phyloP scores from a whole-genome alignment of 2,888 invertebrate species.

The Bedellia somnulentella region DNA sequence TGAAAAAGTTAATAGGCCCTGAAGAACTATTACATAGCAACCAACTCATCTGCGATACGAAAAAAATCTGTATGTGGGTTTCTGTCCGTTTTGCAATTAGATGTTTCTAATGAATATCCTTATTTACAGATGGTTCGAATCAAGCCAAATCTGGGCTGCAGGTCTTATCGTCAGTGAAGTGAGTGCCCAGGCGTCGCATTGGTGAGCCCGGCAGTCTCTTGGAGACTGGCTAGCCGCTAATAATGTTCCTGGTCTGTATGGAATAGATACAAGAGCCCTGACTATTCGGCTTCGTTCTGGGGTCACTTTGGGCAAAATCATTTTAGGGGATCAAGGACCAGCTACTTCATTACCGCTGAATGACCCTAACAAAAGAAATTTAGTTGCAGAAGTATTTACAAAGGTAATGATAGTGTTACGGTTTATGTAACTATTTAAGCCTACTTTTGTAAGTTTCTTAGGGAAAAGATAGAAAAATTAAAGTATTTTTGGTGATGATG shows the following conservation, averaged over 20 bases:
- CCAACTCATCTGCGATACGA: no score
- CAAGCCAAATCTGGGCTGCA: conserved; percentile 85
- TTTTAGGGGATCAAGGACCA: conserved; percentile 56
- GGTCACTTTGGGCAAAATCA: conserved; percentile 73
- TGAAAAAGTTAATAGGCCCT: no score
- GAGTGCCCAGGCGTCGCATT: conserved; percentile 86
- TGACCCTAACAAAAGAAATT: conserved; percentile 86
- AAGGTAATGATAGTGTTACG: no score
- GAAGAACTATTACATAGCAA: no score
- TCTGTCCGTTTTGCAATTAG: no score
- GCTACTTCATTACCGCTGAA: conserved; percentile 29
- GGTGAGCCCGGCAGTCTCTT: conserved; percentile 79
- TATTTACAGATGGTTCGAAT: conserved; percentile 87
- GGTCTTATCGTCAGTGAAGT: conserved; percentile 91
- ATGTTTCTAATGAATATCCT: no score
- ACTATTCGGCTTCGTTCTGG: conserved; percentile 92
- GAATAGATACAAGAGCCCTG: conserved; percentile 90
- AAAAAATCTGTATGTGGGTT: no score
- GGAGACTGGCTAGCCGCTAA: conserved; percentile 82
- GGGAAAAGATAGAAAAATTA: no score
- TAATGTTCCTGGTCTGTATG: conserved; percentile 84
- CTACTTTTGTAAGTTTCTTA: conserved; percentile 4
- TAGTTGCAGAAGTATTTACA: conserved; percentile 89
- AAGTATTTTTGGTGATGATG: no score
- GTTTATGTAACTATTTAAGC: no score